Base-by-base conservation (phyloP, 2,113 vertebrate genomes). In the Myodes glareolus region DNA sequence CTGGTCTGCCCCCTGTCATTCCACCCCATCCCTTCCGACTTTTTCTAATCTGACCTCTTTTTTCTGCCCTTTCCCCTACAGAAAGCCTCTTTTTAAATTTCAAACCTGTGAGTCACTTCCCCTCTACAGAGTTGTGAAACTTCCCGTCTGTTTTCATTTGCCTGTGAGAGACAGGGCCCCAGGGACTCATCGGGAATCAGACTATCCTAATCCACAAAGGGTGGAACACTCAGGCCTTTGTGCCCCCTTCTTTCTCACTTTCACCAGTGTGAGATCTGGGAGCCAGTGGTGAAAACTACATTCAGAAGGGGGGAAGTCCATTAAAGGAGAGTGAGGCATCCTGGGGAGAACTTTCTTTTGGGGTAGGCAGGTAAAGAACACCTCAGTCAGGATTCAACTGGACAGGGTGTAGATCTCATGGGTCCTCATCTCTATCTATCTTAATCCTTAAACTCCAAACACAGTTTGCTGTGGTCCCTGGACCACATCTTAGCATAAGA, bases 51-150 rank as follows among this genome's bases (percentile, higher is more conserved):
- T 91, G 92, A 90, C 70, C 33, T 91, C 90, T 78, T 68, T 39
- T 86, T 58, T 58, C 55, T 90, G 75, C 78, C 95, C 92, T 97
- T 97, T 98, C 90, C 92, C 93, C 95, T 97, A 95, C 89, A 91
- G 92, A 92, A 78, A 14, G 47, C 52, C 9, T 76, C 1, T 72
- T 65, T 94, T 68, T 42, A 50, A 39, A 63, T 81, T 52, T 61
- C 75, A 89, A 95, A 72, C 42, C 61, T 70, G 3, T 96, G 95
- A 98, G 86, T 97, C 96, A 95, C 33, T 97, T 91, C 77, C 68
- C n/a, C 86, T 84, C 5, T n/a, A 39, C 42, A 73, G 87, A 33
- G 17, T 29, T 77, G 47, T 89, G 47, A 80, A 88, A 42, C 33
- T 31, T 95, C 92, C 33, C 50, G 81, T 76, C 73, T 85, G 29